Conservation (phyloP, 2,113 vertebrate genomes). For the Numenius arquata region DNA sequence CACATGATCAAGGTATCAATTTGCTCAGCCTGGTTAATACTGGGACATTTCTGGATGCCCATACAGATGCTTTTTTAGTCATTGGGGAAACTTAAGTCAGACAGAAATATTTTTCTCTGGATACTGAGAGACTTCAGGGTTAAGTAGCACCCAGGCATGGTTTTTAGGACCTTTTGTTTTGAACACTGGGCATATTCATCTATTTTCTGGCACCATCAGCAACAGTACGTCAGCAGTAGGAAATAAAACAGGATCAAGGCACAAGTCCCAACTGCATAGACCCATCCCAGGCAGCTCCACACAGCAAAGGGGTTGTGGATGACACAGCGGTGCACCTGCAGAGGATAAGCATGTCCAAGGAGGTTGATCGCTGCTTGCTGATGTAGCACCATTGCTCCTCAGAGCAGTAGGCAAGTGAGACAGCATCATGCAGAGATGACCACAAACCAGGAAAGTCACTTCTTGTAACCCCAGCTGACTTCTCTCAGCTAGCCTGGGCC, state of each 20-base stretch:
- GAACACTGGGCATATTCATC: neutral
- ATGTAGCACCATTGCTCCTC: neutral
- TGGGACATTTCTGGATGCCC: neutral
- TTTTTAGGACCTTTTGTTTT: neutral
- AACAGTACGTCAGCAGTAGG: neutral
- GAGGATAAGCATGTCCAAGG: neutral
- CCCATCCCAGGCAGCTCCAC: neutral
- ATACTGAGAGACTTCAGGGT: neutral
- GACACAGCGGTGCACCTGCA: accelerated
- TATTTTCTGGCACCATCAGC: neutral
- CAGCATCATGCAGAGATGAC: neutral
- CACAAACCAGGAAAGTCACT: neutral
- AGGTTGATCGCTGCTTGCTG: neutral
- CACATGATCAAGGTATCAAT: neutral
- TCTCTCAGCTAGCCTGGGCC: neutral
- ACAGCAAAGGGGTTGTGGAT: neutral
- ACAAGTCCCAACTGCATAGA: neutral
- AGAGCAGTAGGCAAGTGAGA: neutral
- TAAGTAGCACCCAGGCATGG: neutral
- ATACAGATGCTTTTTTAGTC: neutral
- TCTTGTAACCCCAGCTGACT: neutral
- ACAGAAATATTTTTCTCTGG: neutral
- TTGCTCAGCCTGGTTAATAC: neutral
- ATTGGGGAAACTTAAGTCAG: neutral
- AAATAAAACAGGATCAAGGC: neutral